These are phyloP conservation scores for Prinia subflava DNA, from an alignment of 2,113 vertebrate genomes.

Conservation along the genomic window DNA sequence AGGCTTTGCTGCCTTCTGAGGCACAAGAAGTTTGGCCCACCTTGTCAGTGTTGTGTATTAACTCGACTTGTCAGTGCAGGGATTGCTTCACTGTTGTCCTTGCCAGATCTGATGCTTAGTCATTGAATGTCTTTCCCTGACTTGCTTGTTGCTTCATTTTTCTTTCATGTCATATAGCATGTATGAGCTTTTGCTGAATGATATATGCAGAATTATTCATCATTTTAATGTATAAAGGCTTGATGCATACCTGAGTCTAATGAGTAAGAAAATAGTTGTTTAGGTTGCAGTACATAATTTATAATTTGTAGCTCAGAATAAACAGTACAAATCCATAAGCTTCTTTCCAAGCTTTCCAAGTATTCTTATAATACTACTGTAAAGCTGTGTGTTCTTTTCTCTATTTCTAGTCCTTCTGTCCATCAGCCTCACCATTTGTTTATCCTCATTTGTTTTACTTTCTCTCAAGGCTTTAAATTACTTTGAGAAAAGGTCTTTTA, in stretches of 20 bases:
- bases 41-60: neutral
- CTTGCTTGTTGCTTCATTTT: neutral
- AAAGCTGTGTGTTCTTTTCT: neutral
- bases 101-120: neutral
- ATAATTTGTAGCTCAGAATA: neutral
- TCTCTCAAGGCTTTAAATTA: neutral
- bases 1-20: neutral
- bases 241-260: neutral
- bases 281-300: neutral
- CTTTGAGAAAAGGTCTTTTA: neutral
- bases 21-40: neutral
- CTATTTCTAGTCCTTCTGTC: neutral
- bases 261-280: constrained; percentile 17
- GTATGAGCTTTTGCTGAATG: neutral
- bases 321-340: neutral
- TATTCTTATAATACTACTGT: neutral
- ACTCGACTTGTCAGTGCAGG: neutral
- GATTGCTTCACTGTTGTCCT: neutral
- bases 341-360: too few relatives aligned
- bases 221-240: neutral
- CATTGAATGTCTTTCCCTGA: neutral
- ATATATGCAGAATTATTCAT: neutral
- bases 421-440: neutral
- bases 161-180: neutral
- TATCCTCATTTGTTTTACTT: neutral